Evolutionary conservation across 30 jellyfish, hydroid and myxozoan species (phyloP), one percentile per base, ranked within the genome.

Genomic region (Rhopilema esculentum): DNA sequence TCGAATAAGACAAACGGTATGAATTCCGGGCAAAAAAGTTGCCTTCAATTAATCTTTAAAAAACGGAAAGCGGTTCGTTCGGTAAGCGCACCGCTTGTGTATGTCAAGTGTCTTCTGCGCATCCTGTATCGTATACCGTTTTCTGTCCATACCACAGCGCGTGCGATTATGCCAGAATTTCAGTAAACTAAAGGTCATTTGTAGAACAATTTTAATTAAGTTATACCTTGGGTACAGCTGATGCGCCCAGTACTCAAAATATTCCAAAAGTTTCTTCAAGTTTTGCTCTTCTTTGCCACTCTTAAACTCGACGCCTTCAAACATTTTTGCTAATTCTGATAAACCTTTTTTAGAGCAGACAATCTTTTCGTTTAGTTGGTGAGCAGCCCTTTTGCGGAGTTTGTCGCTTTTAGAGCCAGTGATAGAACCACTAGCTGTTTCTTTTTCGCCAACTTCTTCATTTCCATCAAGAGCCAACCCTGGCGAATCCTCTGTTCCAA

Each of bases 191-290:
- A n/a, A n/a, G n/a, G n/a, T n/a, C n/a, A n/a, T n/a, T n/a, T n/a
- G n/a, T n/a, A n/a, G n/a, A n/a, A n/a, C n/a, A n/a, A n/a, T n/a
- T n/a, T n/a, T n/a, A n/a, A 8, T 64, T 63, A 18, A 1, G 26
- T 26, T 29, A 4, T 29, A 79, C 89, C 89, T 79, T 9, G 89
- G 89, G 74, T 51, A 79, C 66, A 79, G n/a, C 25, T 49, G 72
- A 79, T 79, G 89, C 26, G 80, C 89, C 89, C 89, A 79, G 21
- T 18, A 16, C 49, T 79, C 89, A 32, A 26, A 79, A 26, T 79
- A 57, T 21, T 15, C 66, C 23, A 79, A 40, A 64, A 79, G 49
- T 27, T 57, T 26, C 33, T 31, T 49, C 80, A 79, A 30, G 48
- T 30, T 32, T 7, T 79, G 52, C 28, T 61, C 80, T 27, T 28